Percentiles rank a stretch among this genome's conserved stretches.
Conservation (phyloP, 2,888 invertebrate genomes). For the Lumbricus terrestris region DNA sequence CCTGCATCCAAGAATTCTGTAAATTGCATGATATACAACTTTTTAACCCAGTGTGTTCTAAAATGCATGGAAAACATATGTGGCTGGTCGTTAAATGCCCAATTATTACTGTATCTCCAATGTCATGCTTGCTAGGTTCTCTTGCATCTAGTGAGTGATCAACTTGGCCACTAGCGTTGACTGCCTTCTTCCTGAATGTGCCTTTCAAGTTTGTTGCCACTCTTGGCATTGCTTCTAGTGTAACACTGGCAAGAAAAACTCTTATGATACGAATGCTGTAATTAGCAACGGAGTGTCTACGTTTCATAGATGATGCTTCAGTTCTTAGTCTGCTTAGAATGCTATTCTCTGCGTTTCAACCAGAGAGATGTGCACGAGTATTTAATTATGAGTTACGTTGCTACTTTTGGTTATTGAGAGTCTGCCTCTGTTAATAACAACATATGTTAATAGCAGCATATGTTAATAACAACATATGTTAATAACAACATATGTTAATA, state of each 20-base stretch:
- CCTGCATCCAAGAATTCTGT: neutral
- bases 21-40: neutral
- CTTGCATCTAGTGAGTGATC: neutral
- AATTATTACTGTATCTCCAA: neutral
- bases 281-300: neutral
- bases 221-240: neutral
- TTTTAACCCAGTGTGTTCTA: too few relatives aligned
- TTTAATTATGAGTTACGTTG: neutral
- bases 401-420: neutral
- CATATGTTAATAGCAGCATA: too few relatives aligned
- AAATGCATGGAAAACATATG: too few relatives aligned
- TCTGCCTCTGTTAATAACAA: neutral
- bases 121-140: neutral
- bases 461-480: neutral
- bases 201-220: neutral
- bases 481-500: too few relatives aligned
- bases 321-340: neutral
- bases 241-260: neutral
- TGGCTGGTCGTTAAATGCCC: too few relatives aligned
- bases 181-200: neutral
- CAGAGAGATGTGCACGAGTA: neutral
- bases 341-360: neutral
- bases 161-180: neutral
- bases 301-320: neutral
- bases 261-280: neutral